Percentiles rank a stretch among this genome's conserved stretches.
Conservation (phyloP, 2,113 vertebrate species). For the Oceanodroma tethys region DNA sequence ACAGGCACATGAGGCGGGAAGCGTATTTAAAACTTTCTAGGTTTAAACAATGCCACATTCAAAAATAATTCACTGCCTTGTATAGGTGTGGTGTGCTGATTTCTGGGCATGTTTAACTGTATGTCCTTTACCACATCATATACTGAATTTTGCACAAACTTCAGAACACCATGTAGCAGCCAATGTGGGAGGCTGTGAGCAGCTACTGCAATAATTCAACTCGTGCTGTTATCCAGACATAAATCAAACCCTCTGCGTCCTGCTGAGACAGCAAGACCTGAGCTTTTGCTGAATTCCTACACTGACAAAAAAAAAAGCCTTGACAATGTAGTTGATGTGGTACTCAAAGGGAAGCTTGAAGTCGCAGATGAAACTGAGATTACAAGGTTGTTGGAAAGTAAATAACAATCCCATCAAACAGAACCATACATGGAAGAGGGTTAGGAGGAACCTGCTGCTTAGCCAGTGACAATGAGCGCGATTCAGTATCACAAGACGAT, state of each 20-base stretch:
- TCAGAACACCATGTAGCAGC: neutral
- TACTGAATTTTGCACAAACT: neutral
- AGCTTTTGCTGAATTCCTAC: constrained; percentile 16
- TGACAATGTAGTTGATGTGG: constrained; percentile 29
- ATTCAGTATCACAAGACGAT: neutral
- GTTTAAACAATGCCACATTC: neutral
- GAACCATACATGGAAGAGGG: neutral
- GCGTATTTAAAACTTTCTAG: neutral
- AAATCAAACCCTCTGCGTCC: neutral
- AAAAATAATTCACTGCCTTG: neutral
- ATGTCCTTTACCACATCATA: neutral
- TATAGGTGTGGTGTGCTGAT: neutral
- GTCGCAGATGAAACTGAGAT: neutral
- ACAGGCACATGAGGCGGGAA: neutral
- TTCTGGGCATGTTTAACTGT: neutral
- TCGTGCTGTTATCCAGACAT: constrained; percentile 30
- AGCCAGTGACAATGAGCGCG: neutral
- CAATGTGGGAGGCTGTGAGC: neutral
- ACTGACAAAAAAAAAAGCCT: neutral
- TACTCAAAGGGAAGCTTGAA: constrained; percentile 37
- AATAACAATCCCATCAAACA: constrained; percentile 37
- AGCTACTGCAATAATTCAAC: constrained; percentile 19
- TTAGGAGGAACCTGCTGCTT: constrained; percentile 2
- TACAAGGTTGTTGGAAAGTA: neutral
- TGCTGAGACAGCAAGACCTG: constrained; percentile 20